phyloP scores from a whole-genome alignment of 1,140 invertebrate genomes.

The Bombus breviceps region DNA sequence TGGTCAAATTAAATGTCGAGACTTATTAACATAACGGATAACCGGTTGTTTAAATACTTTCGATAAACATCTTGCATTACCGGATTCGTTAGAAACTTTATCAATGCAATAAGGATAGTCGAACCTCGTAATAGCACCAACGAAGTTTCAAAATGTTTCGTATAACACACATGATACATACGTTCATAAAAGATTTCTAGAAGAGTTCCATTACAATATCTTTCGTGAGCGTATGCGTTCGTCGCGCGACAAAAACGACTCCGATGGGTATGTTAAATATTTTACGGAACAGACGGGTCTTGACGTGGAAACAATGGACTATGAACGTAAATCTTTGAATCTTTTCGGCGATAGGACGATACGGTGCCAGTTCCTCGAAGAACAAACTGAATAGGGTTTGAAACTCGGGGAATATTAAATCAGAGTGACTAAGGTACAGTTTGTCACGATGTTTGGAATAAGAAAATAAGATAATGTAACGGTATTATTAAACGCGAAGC shows the following conservation, averaged over 20 bases:
- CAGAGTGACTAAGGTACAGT: background rate
- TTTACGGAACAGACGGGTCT: background rate
- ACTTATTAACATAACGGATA: too few relatives aligned
- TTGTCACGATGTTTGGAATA: background rate
- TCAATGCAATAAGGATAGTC: too few relatives aligned
- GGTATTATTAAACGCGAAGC: background rate
- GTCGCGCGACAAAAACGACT: background rate
- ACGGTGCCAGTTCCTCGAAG: background rate
- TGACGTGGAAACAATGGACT: constrained; percentile 20
- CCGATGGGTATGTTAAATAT: constrained; percentile 16
- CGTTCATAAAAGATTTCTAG: too few relatives aligned
- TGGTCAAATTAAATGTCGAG: too few relatives aligned
- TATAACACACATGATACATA: too few relatives aligned
- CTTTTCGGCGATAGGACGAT: background rate
- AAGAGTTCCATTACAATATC: too few relatives aligned
- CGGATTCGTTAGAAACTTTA: too few relatives aligned
- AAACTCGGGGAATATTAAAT: background rate
- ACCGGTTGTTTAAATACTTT: too few relatives aligned
- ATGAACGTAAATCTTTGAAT: background rate
- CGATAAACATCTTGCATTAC: too few relatives aligned
- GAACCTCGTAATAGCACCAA: too few relatives aligned
- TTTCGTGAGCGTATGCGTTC: too few relatives aligned
- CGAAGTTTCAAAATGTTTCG: too few relatives aligned
- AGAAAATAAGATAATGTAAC: background rate
- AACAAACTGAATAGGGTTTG: background rate